Conservation (phyloP, 2,888 invertebrate genomes). For the Latrodectus hesperus region DNA sequence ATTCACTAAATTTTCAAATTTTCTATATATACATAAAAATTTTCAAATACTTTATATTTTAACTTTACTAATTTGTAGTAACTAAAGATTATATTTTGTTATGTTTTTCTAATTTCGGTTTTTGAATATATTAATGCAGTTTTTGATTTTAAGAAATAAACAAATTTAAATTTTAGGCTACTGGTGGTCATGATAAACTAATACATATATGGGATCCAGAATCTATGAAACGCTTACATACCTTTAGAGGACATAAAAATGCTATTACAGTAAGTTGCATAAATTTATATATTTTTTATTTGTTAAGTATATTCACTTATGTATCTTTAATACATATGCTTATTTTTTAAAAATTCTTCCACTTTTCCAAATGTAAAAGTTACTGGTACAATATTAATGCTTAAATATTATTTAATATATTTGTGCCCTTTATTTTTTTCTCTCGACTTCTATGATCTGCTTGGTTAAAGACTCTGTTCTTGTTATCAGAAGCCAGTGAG, state of each 20-base stretch:
- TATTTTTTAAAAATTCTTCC: not conserved
- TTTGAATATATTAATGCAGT: no score
- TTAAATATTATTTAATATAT: not conserved
- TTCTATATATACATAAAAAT: no score
- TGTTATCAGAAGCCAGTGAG: no score
- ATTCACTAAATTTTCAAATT: no score
- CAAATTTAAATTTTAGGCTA: constrained; percentile 76
- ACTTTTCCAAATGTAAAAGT: not conserved
- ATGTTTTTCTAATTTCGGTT: no score
- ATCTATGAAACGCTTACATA: constrained; percentile 85
- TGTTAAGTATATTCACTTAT: not conserved
- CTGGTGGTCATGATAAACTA: constrained; percentile 81
- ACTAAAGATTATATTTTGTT: no score
- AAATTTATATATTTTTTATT: not conserved
- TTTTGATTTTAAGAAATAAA: no score
- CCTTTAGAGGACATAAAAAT: constrained; percentile 79
- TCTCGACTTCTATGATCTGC: not conserved
- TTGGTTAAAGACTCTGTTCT: no score
- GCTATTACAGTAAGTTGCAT: constrained; percentile 74
- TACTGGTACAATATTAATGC: not conserved
- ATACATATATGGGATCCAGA: constrained; percentile 90
- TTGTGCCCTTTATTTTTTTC: not conserved
- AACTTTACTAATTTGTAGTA: no score
- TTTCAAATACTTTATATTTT: no score
- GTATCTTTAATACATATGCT: not conserved